Evolutionary conservation across 2,888 invertebrate genomes (phyloP), one percentile per base, ranked within the genome.

Genomic region (Acronicta psi): DNA sequence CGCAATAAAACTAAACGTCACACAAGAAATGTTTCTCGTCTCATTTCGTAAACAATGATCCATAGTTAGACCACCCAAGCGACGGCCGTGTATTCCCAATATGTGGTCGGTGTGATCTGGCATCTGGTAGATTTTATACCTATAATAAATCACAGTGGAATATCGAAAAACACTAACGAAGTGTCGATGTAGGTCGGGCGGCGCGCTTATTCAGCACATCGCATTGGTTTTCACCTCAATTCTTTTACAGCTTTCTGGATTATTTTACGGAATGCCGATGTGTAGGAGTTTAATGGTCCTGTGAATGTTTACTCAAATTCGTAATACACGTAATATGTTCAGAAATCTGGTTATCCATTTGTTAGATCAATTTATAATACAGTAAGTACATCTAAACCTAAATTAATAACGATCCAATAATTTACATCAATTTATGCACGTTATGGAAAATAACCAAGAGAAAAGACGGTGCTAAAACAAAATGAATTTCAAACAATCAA

Each of bases 81-180:
- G 69, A 72, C 67, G 72, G 74, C 79, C 80, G 81, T 80, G 78
- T 82, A 79, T 72, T 71, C 75, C 67, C 79, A 82, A 82, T 83
- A 78, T 80, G 81, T 74, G 84, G 85, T 80, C 73, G 69, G 74
- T 76, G 84, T 83, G 83, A 85, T 86, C 80, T 78, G 77, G 79
- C 90, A 87, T 88, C 87, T 89, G 91, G 79, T 75, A 67, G 79
- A 79, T 86, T 93, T 92, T 90, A 92, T 90, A 86, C 78, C 78
- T 74, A 70, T 80, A 81, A 90, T 92, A 93, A 93, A 93, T 92
- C 90, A 90, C 84, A 68, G 69, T 70, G 73, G 77, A 81, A 85
- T 85, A 85, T 84, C 79, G 83, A 83, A 84, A 87, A 87, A 88
- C 82, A 86, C 86, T 84, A 84, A 86, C 84, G 81, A 84, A 83